Base-by-base conservation (phyloP, 2,888 invertebrate genomes). In the Keiferia lycopersicella region DNA sequence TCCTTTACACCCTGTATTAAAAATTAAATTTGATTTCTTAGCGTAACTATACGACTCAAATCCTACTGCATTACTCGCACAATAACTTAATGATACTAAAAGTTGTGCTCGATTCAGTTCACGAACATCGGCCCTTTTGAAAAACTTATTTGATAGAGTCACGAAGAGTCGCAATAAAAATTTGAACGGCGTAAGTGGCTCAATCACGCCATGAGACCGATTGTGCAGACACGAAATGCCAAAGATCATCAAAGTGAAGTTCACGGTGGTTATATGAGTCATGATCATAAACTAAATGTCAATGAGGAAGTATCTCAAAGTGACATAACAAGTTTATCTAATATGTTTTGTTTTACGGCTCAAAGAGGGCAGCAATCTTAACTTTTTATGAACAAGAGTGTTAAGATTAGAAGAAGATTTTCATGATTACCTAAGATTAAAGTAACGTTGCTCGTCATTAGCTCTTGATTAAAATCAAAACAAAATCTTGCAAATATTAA, bases 201-300 rank as follows among this genome's bases (percentile, higher is more conserved):
- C 63, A 66, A 73, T 77, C 79, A 82, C 81, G 82, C 78, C 67
- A 79, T 22, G 39, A 10, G 60, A 58, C 38, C 56, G 66, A 66
- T 58, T 64, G 67, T 66, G 68, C 59, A 69, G 71, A 73, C 82
- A 82, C 76, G 81, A 82, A 81, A 82, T 82, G 80, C 77, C 78
- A 78, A 71, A 65, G 70, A 69, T 72, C 75, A 59, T 60, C 16
- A 56, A 26, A 51, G n/a, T 16, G n/a, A 30, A 22, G n/a, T 11
- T 56, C 7, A 30, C 4, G 16, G 8, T 30, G 30, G 41, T 18
- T 16, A 16, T 12, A 51, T 20, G 20, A 51, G 2, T 51, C 12
- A 10, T 18, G 18, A 18, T 45, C 10, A 20, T 51, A 20, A 22
- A 12, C 14, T 1, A 41, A 41, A 41, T 41, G 41, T 41, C 41